Evolutionary conservation across 2,797 vertebrate genomes (phyloP).

Genomic region (Hirundo rustica): DNA sequence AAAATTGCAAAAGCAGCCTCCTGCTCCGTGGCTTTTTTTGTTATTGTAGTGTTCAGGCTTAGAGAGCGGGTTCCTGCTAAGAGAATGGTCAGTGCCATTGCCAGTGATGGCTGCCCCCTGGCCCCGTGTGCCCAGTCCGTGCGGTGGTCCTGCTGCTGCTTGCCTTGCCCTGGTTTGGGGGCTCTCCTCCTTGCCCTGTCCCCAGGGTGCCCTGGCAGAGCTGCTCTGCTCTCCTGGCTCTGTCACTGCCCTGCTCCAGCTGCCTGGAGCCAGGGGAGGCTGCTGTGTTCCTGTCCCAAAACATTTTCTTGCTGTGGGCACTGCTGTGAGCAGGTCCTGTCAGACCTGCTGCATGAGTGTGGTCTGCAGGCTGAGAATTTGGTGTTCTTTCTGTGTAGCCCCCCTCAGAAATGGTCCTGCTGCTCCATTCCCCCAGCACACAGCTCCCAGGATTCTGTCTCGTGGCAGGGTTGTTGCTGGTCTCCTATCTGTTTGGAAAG

Average conservation of each 20-base stretch:
- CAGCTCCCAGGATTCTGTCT: not conserved
- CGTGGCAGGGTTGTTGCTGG: not conserved
- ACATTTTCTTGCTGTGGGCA: fast-evolving
- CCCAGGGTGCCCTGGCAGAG: not conserved
- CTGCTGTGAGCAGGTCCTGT: not conserved
- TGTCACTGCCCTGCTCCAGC: not conserved
- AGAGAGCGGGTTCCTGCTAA: not conserved
- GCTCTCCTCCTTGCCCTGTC: not conserved
- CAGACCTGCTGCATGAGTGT: not conserved
- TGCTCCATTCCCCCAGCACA: not conserved
- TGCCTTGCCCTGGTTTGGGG: not conserved
- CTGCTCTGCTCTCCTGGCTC: not conserved
- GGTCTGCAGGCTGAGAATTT: not conserved
- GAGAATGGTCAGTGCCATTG: not conserved
- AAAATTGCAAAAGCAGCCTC: not conserved
- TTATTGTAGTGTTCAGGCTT: not conserved
- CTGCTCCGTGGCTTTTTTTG: not conserved
- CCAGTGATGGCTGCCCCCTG: not conserved
- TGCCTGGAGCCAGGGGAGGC: not conserved
- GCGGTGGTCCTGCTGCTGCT: not conserved
- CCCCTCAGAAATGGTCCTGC: not conserved
- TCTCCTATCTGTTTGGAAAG: not conserved
- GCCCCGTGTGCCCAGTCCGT: fast-evolving
- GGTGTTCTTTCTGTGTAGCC: fast-evolving
- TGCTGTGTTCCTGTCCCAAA: not conserved